Base-by-base conservation (phyloP, 2,797 vertebrate genomes). In the Myotis myotis region DNA sequence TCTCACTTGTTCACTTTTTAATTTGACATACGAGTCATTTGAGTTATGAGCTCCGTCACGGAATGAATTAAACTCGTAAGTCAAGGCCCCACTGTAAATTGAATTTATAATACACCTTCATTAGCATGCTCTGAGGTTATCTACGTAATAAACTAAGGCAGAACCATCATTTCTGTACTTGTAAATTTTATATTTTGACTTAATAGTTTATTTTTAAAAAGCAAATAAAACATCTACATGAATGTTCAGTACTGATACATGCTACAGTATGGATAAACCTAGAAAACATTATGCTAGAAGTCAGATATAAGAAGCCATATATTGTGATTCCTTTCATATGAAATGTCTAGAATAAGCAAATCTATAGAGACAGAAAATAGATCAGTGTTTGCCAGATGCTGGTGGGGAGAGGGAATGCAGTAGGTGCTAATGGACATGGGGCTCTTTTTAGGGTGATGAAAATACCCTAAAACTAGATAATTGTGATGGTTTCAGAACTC, bases 381-480 rank as follows among this genome's bases (percentile, higher is more conserved):
- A 87, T 79, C 33, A 60, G 23, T 38, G 51, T 51, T 89, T 94
- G 25, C 33, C 20, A 89, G 80, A 62, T 87, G 68, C 78, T 85
- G 7, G 55, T 15, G 36, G n/a, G 36, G 72, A 23, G 23, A 44
- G 64, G 62, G 62, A 64, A 64, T 30, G 44, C 6, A 41, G 47
- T 87, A 47, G 70, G 36, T 95, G 49, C 79, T 70, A 62, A 44
- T 36, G 28, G 5, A 30, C 86, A 30, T 82, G 75, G 30, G 8
- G 70, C 95, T 96, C 76, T 88, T 94, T 90, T 78, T 72, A 80
- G n/a, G 80, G 3, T 74, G 44, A 89, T 85, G 19, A 55, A 88
- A 96, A 88, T 85, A 44, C 81, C 51, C 44, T 92, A 33, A 33
- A 95, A 83, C 49, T 68, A 75, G 51, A 30, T 49, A 75, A 49